These are phyloP conservation scores for Enteromius radiatus DNA, from an alignment of 2,797 vertebrate genomes.

Conservation along the genomic window DNA sequence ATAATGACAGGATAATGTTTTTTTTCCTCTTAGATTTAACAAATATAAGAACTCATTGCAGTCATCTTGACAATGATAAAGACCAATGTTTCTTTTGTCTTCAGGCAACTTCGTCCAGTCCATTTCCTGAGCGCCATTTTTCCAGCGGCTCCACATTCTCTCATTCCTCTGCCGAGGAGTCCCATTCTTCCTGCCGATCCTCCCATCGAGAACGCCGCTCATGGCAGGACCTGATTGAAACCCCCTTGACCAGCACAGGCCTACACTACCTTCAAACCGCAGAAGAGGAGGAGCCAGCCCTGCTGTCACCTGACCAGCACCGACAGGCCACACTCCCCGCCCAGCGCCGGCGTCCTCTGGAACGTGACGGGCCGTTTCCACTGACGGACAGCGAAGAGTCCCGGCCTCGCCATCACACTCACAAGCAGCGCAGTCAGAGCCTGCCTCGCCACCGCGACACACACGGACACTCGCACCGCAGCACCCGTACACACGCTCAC, in stretches of 20 bases:
- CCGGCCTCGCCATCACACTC: conserved; percentile 62
- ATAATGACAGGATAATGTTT: not conserved
- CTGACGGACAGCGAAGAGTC: conserved; percentile 76
- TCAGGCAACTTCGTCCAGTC: conserved; percentile 80
- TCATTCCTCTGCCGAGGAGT: conserved; percentile 78
- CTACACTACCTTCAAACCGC: conserved; percentile 84
- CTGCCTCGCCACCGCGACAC: conserved; percentile 67
- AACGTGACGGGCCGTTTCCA: conserved; percentile 81
- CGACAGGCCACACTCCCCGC: conserved; percentile 76
- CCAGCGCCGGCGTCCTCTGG: conserved; percentile 70
- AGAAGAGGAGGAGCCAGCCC: conserved; percentile 55
- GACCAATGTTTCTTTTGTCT: not conserved
- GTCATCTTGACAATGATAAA: not conserved
- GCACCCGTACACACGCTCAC: conserved; percentile 26
- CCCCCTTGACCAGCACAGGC: conserved; percentile 81
- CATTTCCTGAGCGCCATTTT: conserved; percentile 82
- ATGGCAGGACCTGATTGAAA: conserved; percentile 85
- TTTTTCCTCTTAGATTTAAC: not conserved
- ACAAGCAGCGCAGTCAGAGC: conserved; percentile 79
- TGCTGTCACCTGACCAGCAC: conserved; percentile 72
- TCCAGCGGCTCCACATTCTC: conserved; percentile 84
- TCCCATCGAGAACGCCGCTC: conserved; percentile 79
- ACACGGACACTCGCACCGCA: conserved; percentile 47
- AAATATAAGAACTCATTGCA: not conserved
- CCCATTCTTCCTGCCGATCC: conserved; percentile 77